Percentiles rank a stretch among this genome's conserved stretches.
These are phyloP conservation scores for Athene cunicularia DNA, from an alignment of 2,113 vertebrate species.

Conservation along the genomic window DNA sequence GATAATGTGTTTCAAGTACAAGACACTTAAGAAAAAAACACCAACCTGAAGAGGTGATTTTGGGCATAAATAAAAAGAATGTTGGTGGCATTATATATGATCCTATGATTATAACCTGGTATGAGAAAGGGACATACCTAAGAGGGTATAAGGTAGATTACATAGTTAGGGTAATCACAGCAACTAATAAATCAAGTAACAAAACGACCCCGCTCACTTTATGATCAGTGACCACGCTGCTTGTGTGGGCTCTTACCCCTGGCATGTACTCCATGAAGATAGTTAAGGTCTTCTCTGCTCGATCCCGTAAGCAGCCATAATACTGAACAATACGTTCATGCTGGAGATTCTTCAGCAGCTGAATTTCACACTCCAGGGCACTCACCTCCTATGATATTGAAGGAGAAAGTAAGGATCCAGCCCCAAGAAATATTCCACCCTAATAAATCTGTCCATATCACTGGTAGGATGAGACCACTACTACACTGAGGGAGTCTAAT, in stretches of 20 bases:
- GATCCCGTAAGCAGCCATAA: slow-evolving; percentile 91
- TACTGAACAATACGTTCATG: slow-evolving; percentile 96
- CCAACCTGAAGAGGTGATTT: neutral
- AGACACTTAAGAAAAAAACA: neutral
- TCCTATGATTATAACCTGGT: neutral
- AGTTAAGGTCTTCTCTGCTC: slow-evolving; percentile 90
- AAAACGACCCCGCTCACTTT: neutral
- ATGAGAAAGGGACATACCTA: neutral
- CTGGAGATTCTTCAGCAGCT: slow-evolving; percentile 94
- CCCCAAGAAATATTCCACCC: neutral
- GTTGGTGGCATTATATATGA: neutral
- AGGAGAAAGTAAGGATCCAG: neutral
- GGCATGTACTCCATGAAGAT: slow-evolving; percentile 99
- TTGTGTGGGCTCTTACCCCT: slow-evolving; percentile 79
- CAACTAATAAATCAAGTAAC: neutral
- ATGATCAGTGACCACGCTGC: neutral
- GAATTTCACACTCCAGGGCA: slow-evolving; percentile 95
- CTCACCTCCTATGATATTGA: slow-evolving; percentile 87
- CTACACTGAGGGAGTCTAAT: neutral
- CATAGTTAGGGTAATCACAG: neutral
- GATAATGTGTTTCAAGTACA: neutral
- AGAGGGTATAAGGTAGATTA: neutral
- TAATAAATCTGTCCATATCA: neutral
- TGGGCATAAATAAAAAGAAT: neutral
- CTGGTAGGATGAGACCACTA: neutral